Percentiles rank a stretch among this genome's conserved stretches.
Evolutionary conservation across 2,888 invertebrate species (phyloP).

Genomic region (Protonemura montana): DNA sequence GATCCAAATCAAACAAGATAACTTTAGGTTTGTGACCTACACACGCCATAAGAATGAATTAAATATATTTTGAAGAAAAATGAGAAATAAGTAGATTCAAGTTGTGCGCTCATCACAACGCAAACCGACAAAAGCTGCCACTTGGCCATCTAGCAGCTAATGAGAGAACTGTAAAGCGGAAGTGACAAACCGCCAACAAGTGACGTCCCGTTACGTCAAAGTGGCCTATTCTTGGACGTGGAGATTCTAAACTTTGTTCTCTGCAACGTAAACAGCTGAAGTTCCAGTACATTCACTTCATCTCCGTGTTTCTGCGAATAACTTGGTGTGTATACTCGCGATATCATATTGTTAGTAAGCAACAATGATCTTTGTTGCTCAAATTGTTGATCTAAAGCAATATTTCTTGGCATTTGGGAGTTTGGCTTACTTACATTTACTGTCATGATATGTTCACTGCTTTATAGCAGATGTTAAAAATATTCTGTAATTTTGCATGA

Average conservation of each 20-base stretch:
- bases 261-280: slow-evolving; percentile 23
- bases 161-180: background rate
- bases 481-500: background rate
- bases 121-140: background rate
- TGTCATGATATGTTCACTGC: background rate
- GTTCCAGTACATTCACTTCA: background rate
- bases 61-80: background rate
- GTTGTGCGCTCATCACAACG: background rate
- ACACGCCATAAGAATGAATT: background rate
- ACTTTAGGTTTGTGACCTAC: slow-evolving; percentile 18
- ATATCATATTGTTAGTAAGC: background rate
- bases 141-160: background rate
- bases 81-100: background rate
- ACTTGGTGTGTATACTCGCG: background rate
- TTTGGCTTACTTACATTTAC: background rate
- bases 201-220: slow-evolving; percentile 7
- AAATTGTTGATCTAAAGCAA: background rate
- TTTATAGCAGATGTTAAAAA: background rate
- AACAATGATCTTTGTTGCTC: background rate
- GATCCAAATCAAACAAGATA: slow-evolving; percentile 50
- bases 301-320: background rate
- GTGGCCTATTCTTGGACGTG: slow-evolving; percentile 28
- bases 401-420: background rate
- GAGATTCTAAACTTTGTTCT: background rate
- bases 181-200: background rate